Evolutionary conservation across 2,888 invertebrate species (phyloP).

Genomic region (Euplexia lucipara): DNA sequence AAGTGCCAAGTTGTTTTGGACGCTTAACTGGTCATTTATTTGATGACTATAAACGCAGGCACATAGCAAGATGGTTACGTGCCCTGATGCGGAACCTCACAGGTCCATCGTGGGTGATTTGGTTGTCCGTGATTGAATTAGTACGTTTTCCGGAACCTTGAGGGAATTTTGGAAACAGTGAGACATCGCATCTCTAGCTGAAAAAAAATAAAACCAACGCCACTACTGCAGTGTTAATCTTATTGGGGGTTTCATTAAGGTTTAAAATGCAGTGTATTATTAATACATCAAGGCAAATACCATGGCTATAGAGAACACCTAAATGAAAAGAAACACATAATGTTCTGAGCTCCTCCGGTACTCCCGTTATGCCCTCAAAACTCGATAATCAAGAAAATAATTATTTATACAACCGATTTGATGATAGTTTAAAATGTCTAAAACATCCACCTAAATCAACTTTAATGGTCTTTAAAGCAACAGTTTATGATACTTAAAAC

Average conservation of each 20-base stretch:
- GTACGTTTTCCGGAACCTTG: background rate
- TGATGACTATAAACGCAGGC: background rate
- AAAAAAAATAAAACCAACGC: too few species aligned
- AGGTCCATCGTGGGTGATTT: background rate
- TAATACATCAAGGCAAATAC: too few species aligned
- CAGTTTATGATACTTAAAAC: too few species aligned
- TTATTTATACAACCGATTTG: background rate
- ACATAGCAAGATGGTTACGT: constrained; percentile 11
- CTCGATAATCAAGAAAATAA: background rate
- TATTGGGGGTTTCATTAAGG: too few species aligned
- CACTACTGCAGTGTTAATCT: too few species aligned
- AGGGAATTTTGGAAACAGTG: too few species aligned
- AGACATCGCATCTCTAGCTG: too few species aligned
- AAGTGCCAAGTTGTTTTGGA: background rate
- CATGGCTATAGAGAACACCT: background rate
- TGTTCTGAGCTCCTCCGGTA: background rate
- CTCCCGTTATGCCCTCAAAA: constrained; percentile 1
- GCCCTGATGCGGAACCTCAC: background rate
- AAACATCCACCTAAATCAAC: constrained; percentile 15
- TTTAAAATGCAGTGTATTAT: too few species aligned
- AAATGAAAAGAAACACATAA: background rate
- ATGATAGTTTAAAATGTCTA: constrained; percentile 12
- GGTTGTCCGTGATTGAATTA: background rate
- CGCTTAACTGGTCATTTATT: constrained; percentile 15
- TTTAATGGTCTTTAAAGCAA: constrained; percentile 9